Evolutionary conservation across 2,113 vertebrate species (phyloP).

Genomic region (Bos javanicus): DNA sequence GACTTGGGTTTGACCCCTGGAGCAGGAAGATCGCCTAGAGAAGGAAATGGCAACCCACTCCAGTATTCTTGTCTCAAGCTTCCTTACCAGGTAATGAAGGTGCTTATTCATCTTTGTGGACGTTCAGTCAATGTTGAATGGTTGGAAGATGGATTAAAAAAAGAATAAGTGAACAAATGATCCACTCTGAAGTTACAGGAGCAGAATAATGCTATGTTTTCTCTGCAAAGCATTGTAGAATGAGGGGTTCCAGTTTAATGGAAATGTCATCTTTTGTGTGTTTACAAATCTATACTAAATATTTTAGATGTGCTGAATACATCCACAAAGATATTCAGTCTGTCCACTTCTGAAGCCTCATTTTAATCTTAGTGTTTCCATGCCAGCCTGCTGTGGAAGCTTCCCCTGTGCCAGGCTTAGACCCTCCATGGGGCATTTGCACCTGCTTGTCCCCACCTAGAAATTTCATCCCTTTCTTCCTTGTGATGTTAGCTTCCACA

Average conservation of each 20-base stretch:
- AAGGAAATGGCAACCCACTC: background rate
- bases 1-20: background rate
- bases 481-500: background rate
- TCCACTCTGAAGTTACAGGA: background rate
- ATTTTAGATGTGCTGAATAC: background rate
- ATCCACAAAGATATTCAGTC: background rate
- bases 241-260: background rate
- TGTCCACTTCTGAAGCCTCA: background rate
- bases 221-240: background rate
- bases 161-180: background rate
- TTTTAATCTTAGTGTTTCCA: background rate
- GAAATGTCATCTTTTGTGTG: background rate
- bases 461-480: background rate
- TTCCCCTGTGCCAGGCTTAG: background rate
- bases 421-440: background rate
- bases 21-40: background rate
- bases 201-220: background rate
- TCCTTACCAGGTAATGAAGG: background rate
- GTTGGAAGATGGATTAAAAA: background rate
- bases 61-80: background rate
- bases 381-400: background rate
- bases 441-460: background rate
- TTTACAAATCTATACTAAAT: background rate
- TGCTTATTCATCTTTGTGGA: background rate
- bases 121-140: background rate